Evolutionary conservation across 2,113 vertebrate species (phyloP), one percentile per base, ranked within the genome.

Genomic region (Mastomys natalensis): DNA sequence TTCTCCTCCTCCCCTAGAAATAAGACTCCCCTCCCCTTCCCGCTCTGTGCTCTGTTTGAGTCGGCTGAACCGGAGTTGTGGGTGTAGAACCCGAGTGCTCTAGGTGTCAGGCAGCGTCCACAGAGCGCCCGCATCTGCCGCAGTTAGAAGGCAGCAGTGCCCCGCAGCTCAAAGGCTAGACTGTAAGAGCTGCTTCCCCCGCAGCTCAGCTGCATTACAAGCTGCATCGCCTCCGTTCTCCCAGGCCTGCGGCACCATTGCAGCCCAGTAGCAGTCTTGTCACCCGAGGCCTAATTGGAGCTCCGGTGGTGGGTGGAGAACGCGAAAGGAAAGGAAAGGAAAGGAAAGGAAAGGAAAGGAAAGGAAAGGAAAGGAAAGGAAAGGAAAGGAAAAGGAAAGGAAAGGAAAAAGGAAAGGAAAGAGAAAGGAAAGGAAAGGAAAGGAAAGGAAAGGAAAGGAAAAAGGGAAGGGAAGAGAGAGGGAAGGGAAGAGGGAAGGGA

Each of bases 401-500:
- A 10, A 5, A 12, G 66, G 29, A 0, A n/a, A 10, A 72, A 1
- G 22, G 37, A 10, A 10, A 12, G n/a, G 21, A 0, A 40, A 8
- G n/a, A 21, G 1, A 4, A 4, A 6, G 15, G 70, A 73, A 9
- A 26, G 21, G 12, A 7, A 29, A 12, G 3, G 55, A 4, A 58
- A 17, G 12, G 29, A 4, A 34, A 12, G 7, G 17, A 5, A 17
- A 1, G 55, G 4, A 58, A 17, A 4, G 29, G 4, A 34, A 11
- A 31, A n/a, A n/a, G n/a, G n/a, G n/a, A n/a, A n/a, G n/a, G n/a
- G n/a, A n/a, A n/a, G n/a, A 24, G 17, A 15, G 15, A 58, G 55
- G 15, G 15, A 17, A 58, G 55, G 15, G 15, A 17, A 58, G 3
- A 58, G 15, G n/a, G n/a, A n/a, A n/a, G n/a, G n/a, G n/a, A n/a